phyloP scores from a whole-genome alignment of 2,888 invertebrate species.

The Synanthedon myopaeformis region DNA sequence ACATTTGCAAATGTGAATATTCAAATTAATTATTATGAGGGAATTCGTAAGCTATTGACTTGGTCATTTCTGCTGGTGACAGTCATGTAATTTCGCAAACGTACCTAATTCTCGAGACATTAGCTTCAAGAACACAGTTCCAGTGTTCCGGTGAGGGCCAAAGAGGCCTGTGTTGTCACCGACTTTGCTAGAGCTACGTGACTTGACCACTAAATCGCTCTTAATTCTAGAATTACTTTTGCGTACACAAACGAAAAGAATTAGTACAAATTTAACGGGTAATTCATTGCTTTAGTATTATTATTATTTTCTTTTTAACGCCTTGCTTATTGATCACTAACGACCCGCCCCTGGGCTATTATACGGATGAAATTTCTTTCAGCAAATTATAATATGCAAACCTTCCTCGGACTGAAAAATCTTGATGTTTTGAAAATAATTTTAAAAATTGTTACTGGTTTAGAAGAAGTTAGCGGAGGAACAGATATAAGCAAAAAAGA shows the following conservation, averaged over 20 bases:
- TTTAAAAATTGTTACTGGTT: too few species aligned
- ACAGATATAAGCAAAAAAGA: too few species aligned
- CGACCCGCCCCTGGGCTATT: too few species aligned
- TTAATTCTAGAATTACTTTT: constrained; percentile 32
- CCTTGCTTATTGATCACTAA: too few species aligned
- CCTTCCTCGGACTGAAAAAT: too few species aligned
- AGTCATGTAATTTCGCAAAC: constrained; percentile 29
- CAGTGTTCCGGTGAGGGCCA: constrained; percentile 31
- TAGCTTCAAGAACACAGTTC: constrained; percentile 34
- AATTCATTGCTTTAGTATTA: too few species aligned
- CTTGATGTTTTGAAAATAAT: too few species aligned
- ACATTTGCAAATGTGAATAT: not conserved
- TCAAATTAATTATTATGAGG: not conserved
- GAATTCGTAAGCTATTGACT: not conserved
- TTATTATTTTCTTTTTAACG: too few species aligned
- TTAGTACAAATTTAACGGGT: constrained; percentile 19
- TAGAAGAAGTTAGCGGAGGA: too few species aligned
- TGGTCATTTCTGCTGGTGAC: not conserved
- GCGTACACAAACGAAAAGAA: constrained; percentile 27
- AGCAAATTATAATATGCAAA: too few species aligned
- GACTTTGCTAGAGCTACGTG: constrained; percentile 34
- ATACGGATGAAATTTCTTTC: too few species aligned
- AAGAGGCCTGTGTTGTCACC: constrained; percentile 31
- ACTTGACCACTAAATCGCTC: constrained; percentile 34
- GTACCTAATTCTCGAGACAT: constrained; percentile 24